Evolutionary conservation across 2,888 invertebrate species (phyloP), one percentile per base, ranked within the genome.

Genomic region (Limenitis camilla): DNA sequence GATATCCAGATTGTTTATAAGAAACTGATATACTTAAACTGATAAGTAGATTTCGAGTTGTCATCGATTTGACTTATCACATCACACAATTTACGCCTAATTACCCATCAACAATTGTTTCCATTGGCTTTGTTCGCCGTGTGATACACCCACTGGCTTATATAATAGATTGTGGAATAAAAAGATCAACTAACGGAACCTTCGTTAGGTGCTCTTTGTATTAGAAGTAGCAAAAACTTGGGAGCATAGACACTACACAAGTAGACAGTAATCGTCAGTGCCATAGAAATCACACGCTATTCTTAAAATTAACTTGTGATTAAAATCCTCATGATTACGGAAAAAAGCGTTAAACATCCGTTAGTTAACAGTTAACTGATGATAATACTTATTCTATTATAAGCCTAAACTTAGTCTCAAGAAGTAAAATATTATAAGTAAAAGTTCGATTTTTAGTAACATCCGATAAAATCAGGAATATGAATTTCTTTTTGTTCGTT

Each of bases 201-300:
- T 61, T 67, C 61, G 61, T 66, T 62, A 67, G 52, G 49, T 35
- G 42, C 48, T 56, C 56, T 61, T 63, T 64, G 65, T 66, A 59
- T 61, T 52, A 50, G 49, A 39, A 53, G 56, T 53, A 44, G 61
- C 58, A 68, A 74, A 76, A 74, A 71, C 56, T 55, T 66, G 59
- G 58, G 60, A 62, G 60, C 53, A 55, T 52, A 64, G 64, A 65
- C 62, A 62, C 57, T 65, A 65, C 69, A 64, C 19, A 19, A 19
- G 19, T 19, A 19, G 19, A 19, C 19, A 19, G 19, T 19, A 19
- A 19, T 19, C 63, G 63, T 58, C 68, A 66, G 67, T 71, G 72
- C 67, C 74, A 68, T 61, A 61, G 60, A 30, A 66, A 59, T 80
- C 81, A 72, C 82, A 83, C 81, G 82, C 72, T 73, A 71, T 73